Base-by-base conservation (phyloP, 2,888 invertebrate genomes). In the Sabatieria punctata region DNA sequence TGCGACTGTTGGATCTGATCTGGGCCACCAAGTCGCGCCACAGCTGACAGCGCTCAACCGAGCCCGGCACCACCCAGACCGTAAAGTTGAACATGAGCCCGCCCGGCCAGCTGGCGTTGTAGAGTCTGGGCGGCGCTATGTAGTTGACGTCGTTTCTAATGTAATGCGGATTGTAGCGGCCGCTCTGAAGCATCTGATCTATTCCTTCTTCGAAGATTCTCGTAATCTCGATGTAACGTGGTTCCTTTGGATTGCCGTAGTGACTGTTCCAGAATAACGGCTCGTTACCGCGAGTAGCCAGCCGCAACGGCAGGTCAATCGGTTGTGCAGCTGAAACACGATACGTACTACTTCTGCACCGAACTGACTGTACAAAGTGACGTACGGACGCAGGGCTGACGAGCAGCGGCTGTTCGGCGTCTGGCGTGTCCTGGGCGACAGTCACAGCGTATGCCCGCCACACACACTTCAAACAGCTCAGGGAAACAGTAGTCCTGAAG, bases 1-100 rank as follows among this genome's bases (percentile, higher is more conserved):
- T 13, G 11, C 11, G 13, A 11, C 33, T n/a, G 38, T 38, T 19
- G 15, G 6, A n/a, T 6, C 11, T n/a, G 13, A 64, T 43, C 11
- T 60, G 57, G 23, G 53, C 50, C 49, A 57, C 54, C 49, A 64
- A 52, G 40, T 60, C 54, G 30, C 58, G 55, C 59, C 59, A 63
- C 37, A 60, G 48, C 30, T 60, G 59, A 40, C 61, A 59, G 15
- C 26, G 45, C 19, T 30, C 41, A 3, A 39, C 41, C 15, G 41
- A 11, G 4, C 35, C 37, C 6, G 8, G 38, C n/a, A 6, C 15
- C 6, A 48, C 55, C 30, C 58, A 59, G 21, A 62, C 57, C 33
- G 58, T 54, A 48, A 60, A 62, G 48, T 64, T 60, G 52, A 64
- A 56, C 39, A 63, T 50, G 15, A 64, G 51, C 22, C 64, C 64